phyloP scores from a whole-genome alignment of 2,888 invertebrate genomes.

The Hydraecia micacea region DNA sequence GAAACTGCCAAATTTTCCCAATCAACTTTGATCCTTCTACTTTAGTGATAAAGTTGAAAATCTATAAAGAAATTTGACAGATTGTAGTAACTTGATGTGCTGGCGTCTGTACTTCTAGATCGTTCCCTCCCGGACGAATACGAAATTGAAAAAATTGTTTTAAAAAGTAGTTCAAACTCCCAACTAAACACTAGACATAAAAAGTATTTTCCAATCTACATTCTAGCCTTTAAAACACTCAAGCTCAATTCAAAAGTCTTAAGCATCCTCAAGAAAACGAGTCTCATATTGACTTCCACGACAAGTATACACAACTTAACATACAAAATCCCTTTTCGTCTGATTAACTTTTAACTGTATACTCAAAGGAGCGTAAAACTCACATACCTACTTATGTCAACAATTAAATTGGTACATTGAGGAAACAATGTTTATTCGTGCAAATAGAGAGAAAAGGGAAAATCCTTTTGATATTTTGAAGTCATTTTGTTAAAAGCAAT shows the following conservation, averaged over 20 bases:
- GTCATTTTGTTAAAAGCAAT: slow-evolving; percentile 34
- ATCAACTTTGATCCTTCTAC: too few species aligned
- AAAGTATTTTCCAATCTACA: background rate
- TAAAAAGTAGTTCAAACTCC: background rate
- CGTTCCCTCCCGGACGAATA: background rate
- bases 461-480: slow-evolving; percentile 28
- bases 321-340: slow-evolving; percentile 31
- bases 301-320: slow-evolving; percentile 12
- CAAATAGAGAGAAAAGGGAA: slow-evolving; percentile 20
- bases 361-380: slow-evolving; percentile 45
- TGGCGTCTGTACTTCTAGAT: background rate
- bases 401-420: slow-evolving; percentile 43
- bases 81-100: too few species aligned
- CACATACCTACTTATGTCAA: slow-evolving; percentile 30
- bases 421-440: slow-evolving; percentile 33
- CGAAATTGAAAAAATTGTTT: background rate
- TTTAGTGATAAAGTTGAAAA: too few species aligned
- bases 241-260: slow-evolving; percentile 20
- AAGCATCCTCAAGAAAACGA: slow-evolving; percentile 17
- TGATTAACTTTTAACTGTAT: slow-evolving; percentile 42
- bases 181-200: background rate
- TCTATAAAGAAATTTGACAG: too few species aligned
- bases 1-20: too few species aligned
- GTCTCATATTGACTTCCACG: slow-evolving; percentile 14
- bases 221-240: slow-evolving; percentile 3